Evolutionary conservation across 2,113 vertebrate genomes (phyloP).

Genomic region (Chiloscyllium plagiosum): DNA sequence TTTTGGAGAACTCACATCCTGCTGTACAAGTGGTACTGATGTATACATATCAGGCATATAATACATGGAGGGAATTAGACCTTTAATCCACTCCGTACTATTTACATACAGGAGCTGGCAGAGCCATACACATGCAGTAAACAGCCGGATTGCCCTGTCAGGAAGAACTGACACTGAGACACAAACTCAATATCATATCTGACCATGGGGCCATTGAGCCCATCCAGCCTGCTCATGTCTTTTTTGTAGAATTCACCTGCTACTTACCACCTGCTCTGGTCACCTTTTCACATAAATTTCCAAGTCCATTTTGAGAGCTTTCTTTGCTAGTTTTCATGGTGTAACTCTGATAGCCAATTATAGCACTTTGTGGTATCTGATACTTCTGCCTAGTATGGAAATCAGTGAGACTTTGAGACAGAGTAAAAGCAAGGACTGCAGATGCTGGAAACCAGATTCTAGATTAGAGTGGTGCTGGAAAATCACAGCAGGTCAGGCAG

Average conservation of each 20-base stretch:
- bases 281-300: not conserved
- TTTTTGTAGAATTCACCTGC: not conserved
- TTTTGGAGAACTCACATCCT: not conserved
- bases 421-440: no score
- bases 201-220: not conserved
- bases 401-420: no score
- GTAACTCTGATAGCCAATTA: no score
- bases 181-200: no score
- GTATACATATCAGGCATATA: not conserved
- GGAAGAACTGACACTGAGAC: not conserved
- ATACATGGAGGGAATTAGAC: not conserved
- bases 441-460: no score
- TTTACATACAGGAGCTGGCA: not conserved
- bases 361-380: no score
- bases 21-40: not conserved
- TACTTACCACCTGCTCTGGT: not conserved
- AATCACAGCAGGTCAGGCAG: no score
- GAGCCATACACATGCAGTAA: not conserved
- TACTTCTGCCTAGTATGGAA: no score
- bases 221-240: not conserved
- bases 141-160: not conserved
- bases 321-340: not conserved
- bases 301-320: not conserved
- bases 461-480: no score
- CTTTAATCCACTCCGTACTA: not conserved